Base-by-base conservation (phyloP, 2,888 invertebrate species). In the Drosophila atroscutellata region DNA sequence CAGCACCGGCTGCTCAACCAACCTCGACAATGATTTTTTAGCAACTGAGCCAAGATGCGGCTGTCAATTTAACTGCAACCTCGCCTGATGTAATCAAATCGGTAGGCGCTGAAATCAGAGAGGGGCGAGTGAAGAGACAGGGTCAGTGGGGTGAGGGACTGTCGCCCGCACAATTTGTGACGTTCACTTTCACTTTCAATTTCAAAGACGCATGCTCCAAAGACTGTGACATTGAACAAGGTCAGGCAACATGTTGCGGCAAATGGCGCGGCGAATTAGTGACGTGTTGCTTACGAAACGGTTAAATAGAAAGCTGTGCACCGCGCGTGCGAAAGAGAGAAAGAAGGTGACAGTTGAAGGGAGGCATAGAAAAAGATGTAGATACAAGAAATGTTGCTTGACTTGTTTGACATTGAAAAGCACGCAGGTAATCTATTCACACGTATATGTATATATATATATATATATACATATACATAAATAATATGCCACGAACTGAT, bases 381-480 rank as follows among this genome's bases (percentile, higher is more conserved):
- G 72, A 79, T 70, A 75, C 72, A 66, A 62, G 39, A 60, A 60
- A 58, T 57, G 54, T 60, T 59, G 67, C 61, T 77, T 81, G 90
- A 86, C 86, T 84, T 80, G 75, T 89, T 89, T 87, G 86, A 87
- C 86, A 90, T 87, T 87, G 86, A 90, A 88, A 77, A 64, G 20
- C 59, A 68, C 77, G 62, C 65, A 68, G 28, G 26, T 20, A 34
- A 42, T 42, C 54, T 20, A 61, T 52, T 32, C 8, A 32, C 20
- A 69, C 30, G 18, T 34, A 45, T 42, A n/a, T n/a, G n/a, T n/a
- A n/a, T n/a, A 45, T 30, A 52, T 24, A 18, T 8, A 37, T 45
- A 57, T 32, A 54, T 8, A 37, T 63, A 57, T 47, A 28, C 52
- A 37, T 47, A 37, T 15, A 37, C 37, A n/a, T 37, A 18, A 36